These are phyloP conservation scores for Blomia tropicalis DNA, from an alignment of 2,888 invertebrate species.

Conservation along the genomic window DNA sequence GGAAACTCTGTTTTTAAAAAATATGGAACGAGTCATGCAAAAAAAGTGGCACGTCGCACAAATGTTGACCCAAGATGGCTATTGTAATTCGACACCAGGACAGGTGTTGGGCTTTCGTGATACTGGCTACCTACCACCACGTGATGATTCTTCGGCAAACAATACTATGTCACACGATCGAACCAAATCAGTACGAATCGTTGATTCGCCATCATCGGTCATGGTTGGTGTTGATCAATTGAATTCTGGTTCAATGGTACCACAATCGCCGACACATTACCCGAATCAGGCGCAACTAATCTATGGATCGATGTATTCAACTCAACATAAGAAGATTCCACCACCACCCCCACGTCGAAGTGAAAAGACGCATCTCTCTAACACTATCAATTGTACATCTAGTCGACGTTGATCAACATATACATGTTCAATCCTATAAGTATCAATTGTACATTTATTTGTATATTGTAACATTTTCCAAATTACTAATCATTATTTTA, in stretches of 20 bases:
- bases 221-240: no score
- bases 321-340: conserved; percentile 50
- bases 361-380: conserved; percentile 57
- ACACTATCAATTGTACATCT: neutral
- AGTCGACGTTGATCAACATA: conserved; percentile 13
- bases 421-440: no score
- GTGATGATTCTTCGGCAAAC: neutral
- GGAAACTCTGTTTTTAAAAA: conserved; percentile 58
- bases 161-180: neutral
- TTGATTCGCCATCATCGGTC: neutral
- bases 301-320: conserved; percentile 13
- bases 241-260: conserved; percentile 13
- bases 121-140: conserved; percentile 30
- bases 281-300: neutral
- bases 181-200: neutral
- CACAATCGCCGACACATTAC: neutral
- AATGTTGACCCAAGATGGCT: conserved; percentile 55
- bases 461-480: no score
- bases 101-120: conserved; percentile 70
- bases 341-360: conserved; percentile 78
- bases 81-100: conserved; percentile 62
- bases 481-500: no score
- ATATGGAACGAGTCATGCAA: conserved; percentile 75
- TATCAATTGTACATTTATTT: no score
- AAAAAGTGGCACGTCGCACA: conserved; percentile 77